Evolutionary conservation across 2,113 vertebrate genomes (phyloP).

Genomic region (Bos javanicus): DNA sequence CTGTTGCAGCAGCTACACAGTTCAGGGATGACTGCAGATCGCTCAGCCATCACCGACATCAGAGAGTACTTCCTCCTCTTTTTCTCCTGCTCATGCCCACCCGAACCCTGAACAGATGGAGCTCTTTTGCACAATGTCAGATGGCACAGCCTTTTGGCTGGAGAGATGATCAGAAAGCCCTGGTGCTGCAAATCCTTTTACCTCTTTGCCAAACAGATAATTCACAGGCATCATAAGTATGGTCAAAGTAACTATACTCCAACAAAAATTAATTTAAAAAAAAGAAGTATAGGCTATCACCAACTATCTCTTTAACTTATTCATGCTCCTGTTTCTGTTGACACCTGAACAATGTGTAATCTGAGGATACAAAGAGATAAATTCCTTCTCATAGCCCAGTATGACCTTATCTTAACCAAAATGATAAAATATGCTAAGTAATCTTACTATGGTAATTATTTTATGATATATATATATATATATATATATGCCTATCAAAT

Average conservation of each 20-base stretch:
- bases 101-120: not conserved
- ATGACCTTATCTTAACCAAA: not conserved
- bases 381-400: not conserved
- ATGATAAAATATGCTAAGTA: not conserved
- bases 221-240: not conserved
- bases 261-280: not conserved
- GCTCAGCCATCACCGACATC: slow-evolving; percentile 26
- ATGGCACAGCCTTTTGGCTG: not conserved
- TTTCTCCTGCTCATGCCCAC: not conserved
- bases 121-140: not conserved
- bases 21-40: not conserved
- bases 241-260: not conserved
- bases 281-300: not conserved
- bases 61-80: not conserved
- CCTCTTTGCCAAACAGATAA: not conserved
- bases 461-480: not conserved
- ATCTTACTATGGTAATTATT: not conserved
- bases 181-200: not conserved
- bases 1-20: not conserved
- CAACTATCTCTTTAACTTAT: not conserved
- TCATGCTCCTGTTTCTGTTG: not conserved
- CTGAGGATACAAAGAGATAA: not conserved
- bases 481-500: not conserved
- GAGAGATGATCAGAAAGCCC: not conserved
- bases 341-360: not conserved